Evolutionary conservation across 1,140 invertebrate species (phyloP), one percentile per base, ranked within the genome.

Genomic region (Drosophila lacteicornis): DNA sequence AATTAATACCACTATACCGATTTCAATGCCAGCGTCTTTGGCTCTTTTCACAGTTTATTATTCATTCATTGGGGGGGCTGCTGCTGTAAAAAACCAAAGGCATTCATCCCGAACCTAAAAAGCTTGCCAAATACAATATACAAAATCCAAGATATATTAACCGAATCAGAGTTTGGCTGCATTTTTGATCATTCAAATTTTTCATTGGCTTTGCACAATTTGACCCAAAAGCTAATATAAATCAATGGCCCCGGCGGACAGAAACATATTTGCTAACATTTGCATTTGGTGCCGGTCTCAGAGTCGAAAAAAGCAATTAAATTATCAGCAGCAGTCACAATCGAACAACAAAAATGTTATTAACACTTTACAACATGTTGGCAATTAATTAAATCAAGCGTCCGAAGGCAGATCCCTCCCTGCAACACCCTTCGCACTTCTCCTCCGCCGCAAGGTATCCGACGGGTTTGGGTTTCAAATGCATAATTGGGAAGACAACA

Each of bases 301-400:
- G n/a, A 68, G 40, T 53, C 38, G 56, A 69, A 51, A 59, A 76
- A 69, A 46, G 73, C 67, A 76, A 87, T 87, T 70, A 80, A 87
- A 77, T 85, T 50, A 79, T 81, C 79, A 50, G 76, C 55, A 71
- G 66, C 63, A 62, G 61, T 27, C 74, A 49, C 58, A 51, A 76
- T 77, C 66, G 63, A 63, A 51, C 79, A 74, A 65, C 60, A 82
- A 63, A 83, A 75, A 70, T 78, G 57, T 65, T 77, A 78, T 84
- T 82, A 87, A 83, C 71, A 83, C 66, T 82, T 87, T 80, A 83
- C 83, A 83, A 75, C 83, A 88, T 65, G 53, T 63, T 62, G 76
- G 80, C 73, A 83, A 87, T 87, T 83, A 87, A 88, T 88, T 83
- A 87, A 87, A 67, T 58, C 74, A 77, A 80, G 73, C 75, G 27